phyloP scores from a whole-genome alignment of 2,888 invertebrate species.

The Malthinus seriepunctatus region DNA sequence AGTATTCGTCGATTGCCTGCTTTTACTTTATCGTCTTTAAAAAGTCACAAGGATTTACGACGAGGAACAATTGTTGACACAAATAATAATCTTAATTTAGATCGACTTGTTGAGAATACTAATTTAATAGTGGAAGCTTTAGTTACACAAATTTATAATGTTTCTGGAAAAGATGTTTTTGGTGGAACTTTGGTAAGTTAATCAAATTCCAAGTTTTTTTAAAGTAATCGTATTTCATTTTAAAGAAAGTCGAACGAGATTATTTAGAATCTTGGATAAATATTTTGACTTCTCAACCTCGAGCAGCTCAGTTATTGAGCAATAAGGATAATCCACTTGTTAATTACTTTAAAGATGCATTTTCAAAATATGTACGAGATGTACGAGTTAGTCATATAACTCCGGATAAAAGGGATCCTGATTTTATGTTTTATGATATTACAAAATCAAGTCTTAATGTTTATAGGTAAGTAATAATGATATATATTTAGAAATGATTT shows the following conservation, averaged over 20 bases:
- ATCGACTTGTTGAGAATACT: conserved; percentile 68
- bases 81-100: conserved; percentile 60
- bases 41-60: conserved; percentile 66
- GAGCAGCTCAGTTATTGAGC: conserved; percentile 74
- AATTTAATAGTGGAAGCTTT: conserved; percentile 80
- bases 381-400: conserved; percentile 70
- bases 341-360: conserved; percentile 69
- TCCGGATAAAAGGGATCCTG: conserved; percentile 88
- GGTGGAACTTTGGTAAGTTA: conserved; percentile 72
- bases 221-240: conserved; percentile 20
- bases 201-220: background rate
- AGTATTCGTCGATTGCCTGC: conserved; percentile 90
- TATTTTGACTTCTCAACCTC: conserved; percentile 70
- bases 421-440: conserved; percentile 88
- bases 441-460: conserved; percentile 80
- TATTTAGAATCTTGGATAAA: conserved; percentile 77
- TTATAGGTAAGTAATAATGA: conserved; percentile 72
- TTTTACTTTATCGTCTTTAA: conserved; percentile 84
- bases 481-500: too few species aligned
- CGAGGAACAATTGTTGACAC: conserved; percentile 68
- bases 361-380: conserved; percentile 78
- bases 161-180: conserved; percentile 69
- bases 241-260: conserved; percentile 74
- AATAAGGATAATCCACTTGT: conserved; percentile 70
- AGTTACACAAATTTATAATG: conserved; percentile 79